phyloP scores from a whole-genome alignment of 2,113 vertebrate species.

The Uropsilus gracilis region DNA sequence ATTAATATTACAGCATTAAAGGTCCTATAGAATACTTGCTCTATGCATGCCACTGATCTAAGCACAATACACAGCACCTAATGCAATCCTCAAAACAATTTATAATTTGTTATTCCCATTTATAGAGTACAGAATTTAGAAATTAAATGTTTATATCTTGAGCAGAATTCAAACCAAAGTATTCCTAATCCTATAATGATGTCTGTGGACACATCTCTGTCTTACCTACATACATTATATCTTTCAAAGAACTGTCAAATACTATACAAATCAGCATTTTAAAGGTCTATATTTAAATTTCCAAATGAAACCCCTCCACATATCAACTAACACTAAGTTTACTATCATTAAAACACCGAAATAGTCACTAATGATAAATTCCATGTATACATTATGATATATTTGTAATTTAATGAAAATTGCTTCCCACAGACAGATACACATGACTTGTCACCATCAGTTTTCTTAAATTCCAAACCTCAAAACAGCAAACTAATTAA shows the following conservation, averaged over 20 bases:
- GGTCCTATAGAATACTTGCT: background rate
- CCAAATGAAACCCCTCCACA: background rate
- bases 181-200: background rate
- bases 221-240: background rate
- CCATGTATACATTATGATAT: background rate
- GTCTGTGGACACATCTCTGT: background rate
- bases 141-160: background rate
- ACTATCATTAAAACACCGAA: background rate
- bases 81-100: background rate
- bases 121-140: background rate
- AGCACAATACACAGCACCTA: background rate
- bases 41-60: background rate
- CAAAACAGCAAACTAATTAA: constrained; percentile 67
- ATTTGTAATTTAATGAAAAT: constrained; percentile 31
- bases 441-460: background rate
- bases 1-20: background rate
- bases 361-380: background rate
- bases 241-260: background rate
- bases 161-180: background rate
- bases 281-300: background rate
- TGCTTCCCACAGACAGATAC: constrained; percentile 3
- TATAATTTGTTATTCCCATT: background rate
- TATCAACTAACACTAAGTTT: background rate
- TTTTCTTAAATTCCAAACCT: constrained; percentile 54
- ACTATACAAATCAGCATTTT: background rate